Percentiles rank a stretch among this genome's conserved stretches.
phyloP scores from a whole-genome alignment of 92 coral and sea anemone genomes.

The Porites cylindrica region DNA sequence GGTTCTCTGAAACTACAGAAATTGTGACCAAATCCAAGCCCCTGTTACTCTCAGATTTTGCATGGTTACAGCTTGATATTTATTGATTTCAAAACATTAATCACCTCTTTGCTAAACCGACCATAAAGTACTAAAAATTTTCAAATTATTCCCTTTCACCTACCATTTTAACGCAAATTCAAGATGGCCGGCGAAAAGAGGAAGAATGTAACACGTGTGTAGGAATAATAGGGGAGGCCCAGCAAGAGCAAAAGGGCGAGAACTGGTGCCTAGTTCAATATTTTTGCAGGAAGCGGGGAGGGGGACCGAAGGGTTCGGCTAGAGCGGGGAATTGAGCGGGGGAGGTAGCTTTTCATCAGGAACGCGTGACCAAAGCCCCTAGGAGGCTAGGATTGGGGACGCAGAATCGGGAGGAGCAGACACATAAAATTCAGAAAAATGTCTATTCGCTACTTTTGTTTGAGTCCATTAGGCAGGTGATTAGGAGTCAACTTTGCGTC shows the following conservation, averaged over 20 bases:
- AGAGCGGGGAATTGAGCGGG: neutral
- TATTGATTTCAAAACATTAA: neutral
- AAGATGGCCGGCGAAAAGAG: conserved; percentile 92
- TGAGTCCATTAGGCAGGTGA: no score
- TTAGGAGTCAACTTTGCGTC: no score
- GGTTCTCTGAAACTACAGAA: neutral
- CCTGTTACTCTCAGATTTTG: neutral
- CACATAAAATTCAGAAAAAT: no score
- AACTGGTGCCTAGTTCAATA: neutral
- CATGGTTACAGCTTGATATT: neutral
- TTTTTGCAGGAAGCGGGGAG: neutral
- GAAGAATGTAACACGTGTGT: conserved; percentile 74
- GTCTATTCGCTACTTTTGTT: no score
- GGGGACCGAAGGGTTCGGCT: no score
- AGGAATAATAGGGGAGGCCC: conserved; percentile 63
- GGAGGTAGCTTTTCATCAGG: no score
- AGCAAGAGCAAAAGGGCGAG: neutral
- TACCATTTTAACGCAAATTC: conserved; percentile 75
- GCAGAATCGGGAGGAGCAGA: no score
- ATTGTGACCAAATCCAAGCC: neutral
- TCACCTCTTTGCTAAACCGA: neutral
- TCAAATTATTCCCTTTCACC: conserved; percentile 19
- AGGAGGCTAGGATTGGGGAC: no score
- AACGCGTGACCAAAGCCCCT: no score
- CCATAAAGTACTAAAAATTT: neutral